Evolutionary conservation across 2,113 vertebrate genomes (phyloP).

Genomic region (Megalops atlanticus): DNA sequence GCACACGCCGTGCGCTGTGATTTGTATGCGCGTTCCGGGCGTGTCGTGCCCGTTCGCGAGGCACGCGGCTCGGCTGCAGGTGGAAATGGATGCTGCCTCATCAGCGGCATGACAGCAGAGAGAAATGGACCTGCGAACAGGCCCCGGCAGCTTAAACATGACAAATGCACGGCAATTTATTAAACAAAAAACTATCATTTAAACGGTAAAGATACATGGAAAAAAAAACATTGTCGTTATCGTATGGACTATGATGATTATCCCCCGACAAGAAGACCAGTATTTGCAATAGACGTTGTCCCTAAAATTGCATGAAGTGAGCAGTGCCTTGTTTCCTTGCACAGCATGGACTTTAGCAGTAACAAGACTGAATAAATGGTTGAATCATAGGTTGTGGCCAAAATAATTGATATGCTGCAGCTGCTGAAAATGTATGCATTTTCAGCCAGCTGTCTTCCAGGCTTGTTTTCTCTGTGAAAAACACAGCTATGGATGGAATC

Average conservation of each 20-base stretch:
- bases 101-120: slow-evolving; percentile 19
- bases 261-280: too few species aligned
- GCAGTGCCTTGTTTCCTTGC: background rate
- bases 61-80: background rate
- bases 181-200: too few species aligned
- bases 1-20: background rate
- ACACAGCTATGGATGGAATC: background rate
- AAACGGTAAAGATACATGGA: too few species aligned
- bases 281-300: background rate
- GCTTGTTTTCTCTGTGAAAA: background rate
- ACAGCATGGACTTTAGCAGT: too few species aligned
- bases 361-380: too few species aligned
- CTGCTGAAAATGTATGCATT: background rate
- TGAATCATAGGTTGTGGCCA: too few species aligned
- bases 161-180: background rate
- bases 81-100: slow-evolving; percentile 26
- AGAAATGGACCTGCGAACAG: background rate
- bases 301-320: background rate
- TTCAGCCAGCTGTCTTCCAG: background rate
- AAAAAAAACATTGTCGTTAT: too few species aligned
- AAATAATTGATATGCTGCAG: background rate
- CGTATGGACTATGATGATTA: too few species aligned
- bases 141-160: background rate
- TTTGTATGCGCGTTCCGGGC: background rate
- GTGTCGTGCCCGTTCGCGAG: background rate